Evolutionary conservation across 2,888 invertebrate genomes (phyloP).

Genomic region (Cosmorhoe ocellata): DNA sequence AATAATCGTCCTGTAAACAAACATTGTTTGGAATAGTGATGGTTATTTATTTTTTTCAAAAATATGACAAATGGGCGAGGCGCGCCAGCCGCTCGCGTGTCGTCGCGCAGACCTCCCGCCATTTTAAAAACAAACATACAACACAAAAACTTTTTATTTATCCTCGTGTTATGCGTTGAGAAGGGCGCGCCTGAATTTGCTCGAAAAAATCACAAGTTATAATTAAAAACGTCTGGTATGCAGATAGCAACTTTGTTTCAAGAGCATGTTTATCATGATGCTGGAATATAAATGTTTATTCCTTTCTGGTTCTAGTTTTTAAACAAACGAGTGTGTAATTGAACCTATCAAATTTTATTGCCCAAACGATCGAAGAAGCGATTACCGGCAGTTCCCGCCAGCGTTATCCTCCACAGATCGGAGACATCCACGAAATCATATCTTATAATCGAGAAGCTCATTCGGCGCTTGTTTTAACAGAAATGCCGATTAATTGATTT

Average conservation of each 20-base stretch:
- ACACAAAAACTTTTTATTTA: conserved; percentile 81
- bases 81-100: conserved; percentile 76
- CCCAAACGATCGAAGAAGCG: conserved; percentile 11
- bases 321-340: too few species aligned
- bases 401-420: conserved; percentile 60
- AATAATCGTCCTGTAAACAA: conserved; percentile 76
- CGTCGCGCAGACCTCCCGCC: conserved; percentile 82
- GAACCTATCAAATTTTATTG: conserved; percentile 1
- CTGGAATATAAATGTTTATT: too few species aligned
- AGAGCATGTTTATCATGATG: neutral
- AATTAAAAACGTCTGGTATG: conserved; percentile 71
- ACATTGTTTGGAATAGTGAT: conserved; percentile 73
- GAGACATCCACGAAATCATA: conserved; percentile 56
- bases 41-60: conserved; percentile 78
- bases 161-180: conserved; percentile 75
- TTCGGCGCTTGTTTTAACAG: conserved; percentile 77
- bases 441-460: conserved; percentile 61
- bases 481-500: conserved; percentile 82
- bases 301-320: too few species aligned
- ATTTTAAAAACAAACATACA: conserved; percentile 82
- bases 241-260: conserved; percentile 12
- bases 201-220: conserved; percentile 79
- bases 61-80: conserved; percentile 80
- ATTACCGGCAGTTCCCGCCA: conserved; percentile 51
- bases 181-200: conserved; percentile 79